phyloP scores from a whole-genome alignment of 2,888 invertebrate species.

The Trachelus iudaicus region DNA sequence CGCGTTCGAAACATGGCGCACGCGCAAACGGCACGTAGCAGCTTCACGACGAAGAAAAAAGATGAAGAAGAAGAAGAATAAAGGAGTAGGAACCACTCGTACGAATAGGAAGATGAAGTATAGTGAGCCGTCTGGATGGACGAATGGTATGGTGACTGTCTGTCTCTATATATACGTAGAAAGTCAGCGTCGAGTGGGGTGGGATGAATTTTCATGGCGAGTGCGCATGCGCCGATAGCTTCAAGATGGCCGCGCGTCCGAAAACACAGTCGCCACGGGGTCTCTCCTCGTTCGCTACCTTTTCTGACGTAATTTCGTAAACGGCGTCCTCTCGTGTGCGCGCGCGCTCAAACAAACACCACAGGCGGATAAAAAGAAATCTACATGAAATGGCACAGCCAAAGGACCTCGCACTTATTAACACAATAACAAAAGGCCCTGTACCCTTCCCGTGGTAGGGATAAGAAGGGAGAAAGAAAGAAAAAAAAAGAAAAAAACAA shows the following conservation, averaged over 20 bases:
- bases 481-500: constrained; percentile 28
- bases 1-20: background rate
- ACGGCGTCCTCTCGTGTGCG: constrained; percentile 25
- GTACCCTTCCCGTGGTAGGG: constrained; percentile 13
- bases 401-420: constrained; percentile 53
- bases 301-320: constrained; percentile 23
- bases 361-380: constrained; percentile 42
- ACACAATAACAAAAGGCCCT: constrained; percentile 12
- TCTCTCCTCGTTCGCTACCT: constrained; percentile 28
- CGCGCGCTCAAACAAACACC: background rate
- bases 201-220: background rate
- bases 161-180: background rate
- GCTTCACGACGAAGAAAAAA: background rate
- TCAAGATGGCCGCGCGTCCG: background rate
- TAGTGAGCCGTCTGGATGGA: background rate
- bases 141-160: background rate
- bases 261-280: background rate
- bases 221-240: background rate
- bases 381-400: constrained; percentile 63
- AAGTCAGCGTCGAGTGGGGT: background rate
- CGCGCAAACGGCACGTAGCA: background rate
- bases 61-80: background rate
- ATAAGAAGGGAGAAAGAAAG: constrained; percentile 25
- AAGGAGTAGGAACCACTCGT: background rate
- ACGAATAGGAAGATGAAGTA: background rate